Evolutionary conservation across 2,797 vertebrate species (phyloP).

Genomic region (Poecilia wingei): DNA sequence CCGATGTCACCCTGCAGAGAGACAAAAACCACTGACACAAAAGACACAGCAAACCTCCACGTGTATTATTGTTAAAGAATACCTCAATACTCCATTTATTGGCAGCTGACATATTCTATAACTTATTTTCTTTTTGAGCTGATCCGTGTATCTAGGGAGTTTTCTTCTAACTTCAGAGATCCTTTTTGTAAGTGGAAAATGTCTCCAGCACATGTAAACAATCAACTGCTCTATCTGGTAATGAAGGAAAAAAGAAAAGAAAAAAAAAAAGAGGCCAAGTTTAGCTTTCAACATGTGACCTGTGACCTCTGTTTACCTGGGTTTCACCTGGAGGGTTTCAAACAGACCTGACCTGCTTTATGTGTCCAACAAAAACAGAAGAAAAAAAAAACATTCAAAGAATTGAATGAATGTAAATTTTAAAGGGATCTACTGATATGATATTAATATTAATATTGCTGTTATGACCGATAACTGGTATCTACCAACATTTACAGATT

Average conservation of each 20-base stretch:
- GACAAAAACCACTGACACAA: not conserved
- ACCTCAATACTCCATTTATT: not conserved
- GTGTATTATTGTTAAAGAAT: not conserved
- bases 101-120: not conserved
- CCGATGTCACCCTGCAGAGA: constrained; percentile 81
- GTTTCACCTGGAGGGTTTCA: not conserved
- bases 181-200: not conserved
- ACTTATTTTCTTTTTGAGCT: not conserved
- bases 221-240: not conserved
- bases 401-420: not conserved
- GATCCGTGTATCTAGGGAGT: not conserved
- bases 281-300: not conserved
- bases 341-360: not conserved
- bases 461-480: no score
- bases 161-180: not conserved
- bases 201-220: not conserved
- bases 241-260: not conserved
- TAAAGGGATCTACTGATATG: no score
- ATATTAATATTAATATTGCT: no score
- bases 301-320: not conserved
- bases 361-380: not conserved
- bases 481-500: no score
- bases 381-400: not conserved
- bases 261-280: not conserved
- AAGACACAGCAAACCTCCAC: not conserved